Evolutionary conservation across 2,888 invertebrate species (phyloP).

Genomic region (Crepidodera aurea): DNA sequence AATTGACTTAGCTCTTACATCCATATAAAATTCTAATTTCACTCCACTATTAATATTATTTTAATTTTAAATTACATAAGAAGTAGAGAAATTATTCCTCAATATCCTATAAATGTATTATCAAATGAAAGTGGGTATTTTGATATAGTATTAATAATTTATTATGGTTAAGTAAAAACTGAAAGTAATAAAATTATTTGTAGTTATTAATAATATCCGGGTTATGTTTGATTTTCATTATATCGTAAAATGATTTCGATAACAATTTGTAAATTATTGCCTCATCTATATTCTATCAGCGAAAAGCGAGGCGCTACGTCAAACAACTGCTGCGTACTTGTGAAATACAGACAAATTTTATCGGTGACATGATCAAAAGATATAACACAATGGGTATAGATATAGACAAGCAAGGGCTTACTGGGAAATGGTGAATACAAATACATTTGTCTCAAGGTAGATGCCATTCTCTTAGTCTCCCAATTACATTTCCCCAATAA

Average conservation of each 20-base stretch:
- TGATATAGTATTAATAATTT: too few relatives aligned
- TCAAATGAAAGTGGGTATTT: too few relatives aligned
- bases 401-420: constrained; percentile 24
- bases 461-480: constrained; percentile 32
- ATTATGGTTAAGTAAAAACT: too few relatives aligned
- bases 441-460: constrained; percentile 37
- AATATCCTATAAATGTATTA: too few relatives aligned
- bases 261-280: neutral
- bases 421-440: constrained; percentile 32
- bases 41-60: too few relatives aligned
- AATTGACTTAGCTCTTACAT: too few relatives aligned
- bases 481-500: constrained; percentile 34
- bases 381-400: constrained; percentile 26
- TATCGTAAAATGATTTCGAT: neutral
- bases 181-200: too few relatives aligned
- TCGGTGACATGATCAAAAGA: constrained; percentile 32
- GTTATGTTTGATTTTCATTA: neutral
- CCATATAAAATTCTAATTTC: too few relatives aligned
- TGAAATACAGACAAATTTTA: constrained; percentile 26
- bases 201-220: too few relatives aligned
- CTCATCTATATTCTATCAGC: constrained; percentile 12
- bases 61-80: too few relatives aligned
- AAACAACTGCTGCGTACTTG: constrained; percentile 12
- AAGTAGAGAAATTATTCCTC: too few relatives aligned
- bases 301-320: neutral